A percentile compares a stretch with the other conserved stretches of the same genome.
Conservation (phyloP, 2,888 invertebrate genomes). For the Rhagonycha lutea region DNA sequence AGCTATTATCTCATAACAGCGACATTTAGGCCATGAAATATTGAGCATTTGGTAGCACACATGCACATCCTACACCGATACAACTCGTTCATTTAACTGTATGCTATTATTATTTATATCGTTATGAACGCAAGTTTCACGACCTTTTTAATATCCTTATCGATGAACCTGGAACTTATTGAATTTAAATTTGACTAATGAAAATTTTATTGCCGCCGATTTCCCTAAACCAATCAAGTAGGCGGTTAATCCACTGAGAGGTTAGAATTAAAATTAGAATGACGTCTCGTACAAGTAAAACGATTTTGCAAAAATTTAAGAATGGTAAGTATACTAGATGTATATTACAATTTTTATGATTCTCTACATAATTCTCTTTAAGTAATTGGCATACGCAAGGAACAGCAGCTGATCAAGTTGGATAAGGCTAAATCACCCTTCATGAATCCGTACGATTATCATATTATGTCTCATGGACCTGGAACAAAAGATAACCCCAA, state of each 20-base stretch:
- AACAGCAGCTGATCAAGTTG: neutral
- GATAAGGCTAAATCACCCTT: neutral
- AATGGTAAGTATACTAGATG: neutral
- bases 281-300: neutral
- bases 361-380: neutral
- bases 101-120: constrained; percentile 48
- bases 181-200: constrained; percentile 29
- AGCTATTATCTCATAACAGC: constrained; percentile 53
- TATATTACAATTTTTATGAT: neutral
- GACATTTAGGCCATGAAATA: constrained; percentile 51
- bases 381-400: neutral
- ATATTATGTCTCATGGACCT: constrained; percentile 76
- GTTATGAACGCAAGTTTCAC: constrained; percentile 43
- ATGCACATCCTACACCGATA: constrained; percentile 45
- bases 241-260: neutral
- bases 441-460: constrained; percentile 85
- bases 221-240: neutral
- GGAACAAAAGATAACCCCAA: constrained; percentile 86
- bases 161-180: constrained; percentile 35
- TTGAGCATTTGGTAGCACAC: constrained; percentile 49
- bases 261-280: neutral
- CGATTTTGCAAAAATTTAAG: neutral
- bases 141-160: constrained; percentile 46
- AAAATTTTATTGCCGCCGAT: neutral
- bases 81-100: constrained; percentile 47